Percentiles rank a stretch among this genome's conserved stretches.
These are phyloP conservation scores for Stigmatopora nigra DNA, from an alignment of 2,113 vertebrate genomes.

Conservation along the genomic window DNA sequence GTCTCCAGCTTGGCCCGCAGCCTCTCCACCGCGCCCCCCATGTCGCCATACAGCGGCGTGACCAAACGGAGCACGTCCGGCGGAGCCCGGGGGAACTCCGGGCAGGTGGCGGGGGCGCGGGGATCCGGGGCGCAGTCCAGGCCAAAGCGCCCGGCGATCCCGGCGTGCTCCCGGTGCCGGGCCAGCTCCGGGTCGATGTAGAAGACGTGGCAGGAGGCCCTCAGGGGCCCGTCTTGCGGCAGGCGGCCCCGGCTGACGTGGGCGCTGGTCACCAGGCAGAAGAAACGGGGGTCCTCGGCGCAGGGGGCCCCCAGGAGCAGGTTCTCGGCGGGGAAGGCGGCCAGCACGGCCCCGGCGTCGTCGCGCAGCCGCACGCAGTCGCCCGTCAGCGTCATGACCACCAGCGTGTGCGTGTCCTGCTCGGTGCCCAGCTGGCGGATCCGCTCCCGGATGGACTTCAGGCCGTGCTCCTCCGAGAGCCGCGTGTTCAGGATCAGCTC, in stretches of 20 bases:
- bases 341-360: slow-evolving; percentile 76
- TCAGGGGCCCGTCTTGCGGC: slow-evolving; percentile 62
- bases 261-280: slow-evolving; percentile 88
- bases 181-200: slow-evolving; percentile 91
- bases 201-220: slow-evolving; percentile 91
- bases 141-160: slow-evolving; percentile 82
- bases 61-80: slow-evolving; percentile 86
- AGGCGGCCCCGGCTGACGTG: slow-evolving; percentile 67
- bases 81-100: slow-evolving; percentile 87
- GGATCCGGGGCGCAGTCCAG: slow-evolving; percentile 86
- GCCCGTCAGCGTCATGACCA: slow-evolving; percentile 87
- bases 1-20: slow-evolving; percentile 79
- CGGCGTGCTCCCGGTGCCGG: slow-evolving; percentile 81
- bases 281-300: slow-evolving; percentile 84
- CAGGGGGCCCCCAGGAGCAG: slow-evolving; percentile 88
- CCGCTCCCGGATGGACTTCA: slow-evolving; percentile 82
- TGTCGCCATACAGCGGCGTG: slow-evolving; percentile 84
- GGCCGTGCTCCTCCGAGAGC: slow-evolving; percentile 76
- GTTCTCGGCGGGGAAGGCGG: slow-evolving; percentile 88
- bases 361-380: slow-evolving; percentile 85
- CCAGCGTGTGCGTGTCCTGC: slow-evolving; percentile 86
- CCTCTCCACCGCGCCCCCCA: slow-evolving; percentile 85
- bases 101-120: slow-evolving; percentile 77
- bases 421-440: slow-evolving; percentile 84
- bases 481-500: slow-evolving; percentile 79